Evolutionary conservation across 2,888 invertebrate species (phyloP).

Genomic region (Mythimna vitellina): DNA sequence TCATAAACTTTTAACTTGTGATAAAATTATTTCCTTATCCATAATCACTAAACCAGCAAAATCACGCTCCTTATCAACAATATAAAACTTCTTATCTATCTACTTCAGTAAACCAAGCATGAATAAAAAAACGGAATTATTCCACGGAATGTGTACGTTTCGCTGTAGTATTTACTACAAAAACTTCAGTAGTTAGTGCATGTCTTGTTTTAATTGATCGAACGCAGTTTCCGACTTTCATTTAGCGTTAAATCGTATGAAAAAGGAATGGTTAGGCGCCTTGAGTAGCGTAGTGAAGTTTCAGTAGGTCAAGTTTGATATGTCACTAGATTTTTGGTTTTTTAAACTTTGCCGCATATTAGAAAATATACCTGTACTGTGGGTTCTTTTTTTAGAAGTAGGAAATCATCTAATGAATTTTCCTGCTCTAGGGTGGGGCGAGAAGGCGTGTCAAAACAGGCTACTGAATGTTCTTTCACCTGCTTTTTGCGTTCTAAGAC

Average conservation of each 20-base stretch:
- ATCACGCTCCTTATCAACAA: neutral
- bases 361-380: no score
- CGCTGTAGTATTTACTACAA: constrained; percentile 21
- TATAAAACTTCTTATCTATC: constrained; percentile 8
- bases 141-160: constrained; percentile 18
- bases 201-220: constrained; percentile 48
- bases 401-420: no score
- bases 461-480: no score
- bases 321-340: neutral
- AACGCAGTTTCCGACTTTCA: constrained; percentile 81
- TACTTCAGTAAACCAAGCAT: constrained; percentile 2
- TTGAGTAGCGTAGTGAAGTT: neutral
- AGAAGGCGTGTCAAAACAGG: no score
- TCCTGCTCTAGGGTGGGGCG: no score
- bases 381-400: no score
- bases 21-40: neutral
- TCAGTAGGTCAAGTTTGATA: constrained; percentile 13
- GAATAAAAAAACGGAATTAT: constrained; percentile 21
- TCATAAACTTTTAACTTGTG: neutral
- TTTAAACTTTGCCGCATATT: no score
- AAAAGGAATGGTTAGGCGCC: constrained; percentile 61
- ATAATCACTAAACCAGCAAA: neutral
- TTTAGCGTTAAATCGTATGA: constrained; percentile 69
- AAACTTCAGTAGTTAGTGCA: constrained; percentile 42
- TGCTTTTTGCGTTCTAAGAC: no score